These are phyloP conservation scores for Schlechtendalia chinensis DNA, from an alignment of 1,140 invertebrate genomes.

Conservation along the genomic window DNA sequence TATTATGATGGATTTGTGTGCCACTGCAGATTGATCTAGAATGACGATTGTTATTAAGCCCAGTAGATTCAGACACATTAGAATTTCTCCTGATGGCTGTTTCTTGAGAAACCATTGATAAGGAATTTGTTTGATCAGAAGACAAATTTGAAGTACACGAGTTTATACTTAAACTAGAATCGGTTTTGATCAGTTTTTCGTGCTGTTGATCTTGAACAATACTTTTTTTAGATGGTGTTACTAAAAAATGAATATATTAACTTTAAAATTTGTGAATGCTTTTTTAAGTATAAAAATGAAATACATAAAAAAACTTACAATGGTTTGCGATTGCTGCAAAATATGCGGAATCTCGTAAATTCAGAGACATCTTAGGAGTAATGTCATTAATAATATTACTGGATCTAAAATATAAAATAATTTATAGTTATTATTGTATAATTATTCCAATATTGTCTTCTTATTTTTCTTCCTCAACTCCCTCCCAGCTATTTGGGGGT, in stretches of 20 bases:
- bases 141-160: slow-evolving; percentile 2
- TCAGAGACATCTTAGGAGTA: slow-evolving; percentile 59
- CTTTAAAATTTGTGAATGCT: not conserved
- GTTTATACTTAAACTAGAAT: slow-evolving; percentile 39
- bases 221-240: slow-evolving; percentile 32
- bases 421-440: too few species aligned
- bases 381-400: not conserved
- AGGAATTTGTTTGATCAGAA: slow-evolving; percentile 21
- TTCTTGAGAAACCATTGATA: slow-evolving; percentile 29
- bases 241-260: not conserved
- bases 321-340: slow-evolving; percentile 77
- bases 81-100: slow-evolving; percentile 15
- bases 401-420: not conserved
- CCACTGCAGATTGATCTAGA: slow-evolving; percentile 62
- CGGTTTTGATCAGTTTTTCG: not conserved
- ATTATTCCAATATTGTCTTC: not conserved
- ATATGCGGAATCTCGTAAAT: slow-evolving; percentile 71
- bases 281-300: not conserved
- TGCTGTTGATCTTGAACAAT: slow-evolving; percentile 13
- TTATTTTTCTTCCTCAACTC: too few species aligned
- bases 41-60: not conserved
- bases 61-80: not conserved
- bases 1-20: slow-evolving; percentile 58
- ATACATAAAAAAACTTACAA: slow-evolving; percentile 56
- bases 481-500: too few species aligned